Evolutionary conservation across 2,113 vertebrate species (phyloP), one percentile per base, ranked within the genome.

Genomic region (Ellobius talpinus): DNA sequence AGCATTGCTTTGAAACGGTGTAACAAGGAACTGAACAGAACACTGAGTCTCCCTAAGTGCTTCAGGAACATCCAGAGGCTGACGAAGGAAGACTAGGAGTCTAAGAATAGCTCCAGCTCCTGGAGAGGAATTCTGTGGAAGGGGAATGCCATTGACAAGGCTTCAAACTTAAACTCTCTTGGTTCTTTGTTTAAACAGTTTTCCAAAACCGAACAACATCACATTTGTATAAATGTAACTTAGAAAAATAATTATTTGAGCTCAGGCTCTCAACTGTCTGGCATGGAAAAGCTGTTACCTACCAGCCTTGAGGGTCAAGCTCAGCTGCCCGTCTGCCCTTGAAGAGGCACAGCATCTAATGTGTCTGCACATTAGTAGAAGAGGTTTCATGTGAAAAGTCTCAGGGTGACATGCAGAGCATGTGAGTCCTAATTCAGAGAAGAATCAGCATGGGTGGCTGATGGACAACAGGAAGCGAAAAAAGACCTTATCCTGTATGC

Each of bases 151-250:
- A 47, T 47, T 36, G 23, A 65, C 24, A 58, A 13, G 52, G 50
- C 52, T 29, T 72, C 13, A 52, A 52, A 13, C 33, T 50, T 47
- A 23, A 70, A 36, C 12, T 87, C 33, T 39, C 29, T 33, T 45
- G 14, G 29, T 47, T 87, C 42, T 82, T 58, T 66, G 58, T 87
- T n/a, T n/a, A 96, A 95, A 63, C n/a, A 92, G n/a, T 16, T 74
- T 63, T 89, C 45, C 86, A 95, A 84, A 97, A 42, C 63, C 39
- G 97, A 91, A 97, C 92, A 95, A 58, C 58, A 77, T 79, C 76
- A 50, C 19, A 19, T n/a, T 61, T 76, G 90, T 87, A 91, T 52
- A n/a, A 93, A 93, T 42, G 36, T 45, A 87, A 91, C 24, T 91
- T 61, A 74, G 74, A 84, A 92, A 76, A 97, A 17, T 47, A 61